A percentile compares a stretch with the other conserved stretches of the same genome.
Conservation (phyloP, 2,797 vertebrate species). For the Poeciliopsis paucimaculata region DNA sequence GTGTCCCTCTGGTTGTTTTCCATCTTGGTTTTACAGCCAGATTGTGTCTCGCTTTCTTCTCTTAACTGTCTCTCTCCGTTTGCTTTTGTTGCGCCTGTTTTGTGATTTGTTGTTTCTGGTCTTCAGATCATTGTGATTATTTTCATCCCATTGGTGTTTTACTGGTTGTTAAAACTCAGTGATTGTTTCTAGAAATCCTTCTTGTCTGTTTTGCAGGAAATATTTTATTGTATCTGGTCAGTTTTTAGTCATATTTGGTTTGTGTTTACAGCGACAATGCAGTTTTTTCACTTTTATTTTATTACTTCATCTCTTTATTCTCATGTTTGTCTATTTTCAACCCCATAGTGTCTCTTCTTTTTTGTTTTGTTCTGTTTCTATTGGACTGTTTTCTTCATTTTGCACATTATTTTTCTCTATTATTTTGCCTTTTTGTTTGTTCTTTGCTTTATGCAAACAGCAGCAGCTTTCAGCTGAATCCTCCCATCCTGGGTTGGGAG, state of each 20-base stretch:
- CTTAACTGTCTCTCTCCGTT: background rate
- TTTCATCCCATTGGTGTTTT: background rate
- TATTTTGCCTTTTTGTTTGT: background rate
- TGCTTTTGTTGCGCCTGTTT: background rate
- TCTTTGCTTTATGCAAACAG: background rate
- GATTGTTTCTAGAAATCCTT: background rate
- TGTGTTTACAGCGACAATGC: background rate
- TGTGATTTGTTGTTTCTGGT: background rate
- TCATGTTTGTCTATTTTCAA: background rate
- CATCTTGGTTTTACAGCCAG: background rate
- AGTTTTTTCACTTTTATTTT: background rate
- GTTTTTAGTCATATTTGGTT: background rate
- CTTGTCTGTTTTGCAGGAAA: background rate
- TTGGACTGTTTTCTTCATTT: background rate
- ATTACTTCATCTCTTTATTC: background rate
- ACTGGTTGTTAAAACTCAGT: background rate
- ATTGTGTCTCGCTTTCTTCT: background rate
- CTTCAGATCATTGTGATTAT: background rate
- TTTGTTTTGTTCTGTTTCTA: background rate
- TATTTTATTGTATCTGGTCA: background rate
- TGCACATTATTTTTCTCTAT: background rate
- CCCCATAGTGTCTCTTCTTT: background rate
- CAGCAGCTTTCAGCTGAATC: background rate
- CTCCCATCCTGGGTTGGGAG: background rate
- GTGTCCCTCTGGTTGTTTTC: slow-evolving; percentile 3